A percentile compares a stretch with the other conserved stretches of the same genome.
phyloP scores from a whole-genome alignment of 2,113 vertebrate genomes.

The Prionailurus viverrinus region DNA sequence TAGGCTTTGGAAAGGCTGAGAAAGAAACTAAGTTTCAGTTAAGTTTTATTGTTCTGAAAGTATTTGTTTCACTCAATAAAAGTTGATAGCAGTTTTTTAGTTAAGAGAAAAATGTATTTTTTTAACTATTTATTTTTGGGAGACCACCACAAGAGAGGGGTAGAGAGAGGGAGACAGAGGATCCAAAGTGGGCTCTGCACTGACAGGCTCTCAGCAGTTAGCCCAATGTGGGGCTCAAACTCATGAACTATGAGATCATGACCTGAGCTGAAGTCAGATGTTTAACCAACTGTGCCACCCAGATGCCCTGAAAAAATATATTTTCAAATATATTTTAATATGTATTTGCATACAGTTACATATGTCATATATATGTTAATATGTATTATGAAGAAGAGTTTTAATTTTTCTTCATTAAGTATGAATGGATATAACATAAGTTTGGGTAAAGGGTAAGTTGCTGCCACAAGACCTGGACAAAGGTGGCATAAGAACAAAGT shows the following conservation, averaged over 20 bases:
- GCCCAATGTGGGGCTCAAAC: too few species aligned
- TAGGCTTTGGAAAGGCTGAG: not conserved
- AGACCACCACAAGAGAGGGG: too few species aligned
- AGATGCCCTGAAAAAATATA: too few species aligned
- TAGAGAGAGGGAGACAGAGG: too few species aligned
- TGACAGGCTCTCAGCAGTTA: too few species aligned
- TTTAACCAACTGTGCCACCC: too few species aligned
- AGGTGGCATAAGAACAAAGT: not conserved
- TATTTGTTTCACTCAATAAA: not conserved
- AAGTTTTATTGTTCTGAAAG: not conserved
- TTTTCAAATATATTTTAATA: not conserved
- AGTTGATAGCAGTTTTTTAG: not conserved
- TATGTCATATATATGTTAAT: not conserved
- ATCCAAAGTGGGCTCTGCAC: too few species aligned
- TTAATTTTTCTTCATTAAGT: not conserved
- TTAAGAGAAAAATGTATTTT: not conserved
- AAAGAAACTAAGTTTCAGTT: not conserved
- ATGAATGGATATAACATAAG: not conserved
- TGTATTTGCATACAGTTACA: not conserved
- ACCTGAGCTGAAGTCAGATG: too few species aligned
- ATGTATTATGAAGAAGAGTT: not conserved
- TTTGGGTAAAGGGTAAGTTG: not conserved
- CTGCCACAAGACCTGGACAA: not conserved
- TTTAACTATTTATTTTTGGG: too few species aligned
- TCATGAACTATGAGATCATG: too few species aligned